These are phyloP conservation scores for Plectropomus leopardus DNA, from an alignment of 2,113 vertebrate genomes.

Conservation along the genomic window DNA sequence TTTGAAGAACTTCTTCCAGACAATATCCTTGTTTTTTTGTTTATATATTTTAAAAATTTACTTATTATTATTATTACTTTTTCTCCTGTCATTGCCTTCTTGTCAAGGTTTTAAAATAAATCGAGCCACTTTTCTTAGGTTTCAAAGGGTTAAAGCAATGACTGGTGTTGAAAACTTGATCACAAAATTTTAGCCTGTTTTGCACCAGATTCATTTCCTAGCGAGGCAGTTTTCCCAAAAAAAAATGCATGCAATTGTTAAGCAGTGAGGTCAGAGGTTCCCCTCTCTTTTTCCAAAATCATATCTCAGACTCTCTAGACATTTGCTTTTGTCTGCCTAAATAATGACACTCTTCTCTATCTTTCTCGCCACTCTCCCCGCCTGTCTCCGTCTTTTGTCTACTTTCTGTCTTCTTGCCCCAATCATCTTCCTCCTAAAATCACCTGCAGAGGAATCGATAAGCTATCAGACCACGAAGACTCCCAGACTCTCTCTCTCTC, in stretches of 20 bases:
- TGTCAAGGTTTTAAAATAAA: too few relatives aligned
- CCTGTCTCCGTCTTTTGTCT: slow-evolving; percentile 33
- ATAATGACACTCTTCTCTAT: background rate
- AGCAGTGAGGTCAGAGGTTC: slow-evolving; percentile 4
- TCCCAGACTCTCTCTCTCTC: slow-evolving; percentile 17
- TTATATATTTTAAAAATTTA: too few relatives aligned
- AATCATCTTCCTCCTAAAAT: slow-evolving; percentile 37
- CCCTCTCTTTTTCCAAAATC: background rate
- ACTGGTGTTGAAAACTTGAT: too few relatives aligned
- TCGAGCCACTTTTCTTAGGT: too few relatives aligned
- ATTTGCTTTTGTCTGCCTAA: background rate
- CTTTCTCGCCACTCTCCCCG: slow-evolving; percentile 6
- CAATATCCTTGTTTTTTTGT: too few relatives aligned
- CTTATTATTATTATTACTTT: too few relatives aligned
- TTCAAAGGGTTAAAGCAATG: too few relatives aligned
- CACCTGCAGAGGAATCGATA: slow-evolving; percentile 73
- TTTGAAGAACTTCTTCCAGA: too few relatives aligned
- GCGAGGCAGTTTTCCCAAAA: background rate
- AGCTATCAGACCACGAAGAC: slow-evolving; percentile 61
- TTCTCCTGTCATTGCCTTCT: too few relatives aligned
- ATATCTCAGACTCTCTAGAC: background rate
- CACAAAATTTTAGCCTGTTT: background rate
- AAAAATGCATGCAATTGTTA: background rate
- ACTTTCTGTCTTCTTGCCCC: background rate
- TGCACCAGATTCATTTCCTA: background rate